Conservation (phyloP, 2,113 vertebrate species). For the Cheirogaleus medius region DNA sequence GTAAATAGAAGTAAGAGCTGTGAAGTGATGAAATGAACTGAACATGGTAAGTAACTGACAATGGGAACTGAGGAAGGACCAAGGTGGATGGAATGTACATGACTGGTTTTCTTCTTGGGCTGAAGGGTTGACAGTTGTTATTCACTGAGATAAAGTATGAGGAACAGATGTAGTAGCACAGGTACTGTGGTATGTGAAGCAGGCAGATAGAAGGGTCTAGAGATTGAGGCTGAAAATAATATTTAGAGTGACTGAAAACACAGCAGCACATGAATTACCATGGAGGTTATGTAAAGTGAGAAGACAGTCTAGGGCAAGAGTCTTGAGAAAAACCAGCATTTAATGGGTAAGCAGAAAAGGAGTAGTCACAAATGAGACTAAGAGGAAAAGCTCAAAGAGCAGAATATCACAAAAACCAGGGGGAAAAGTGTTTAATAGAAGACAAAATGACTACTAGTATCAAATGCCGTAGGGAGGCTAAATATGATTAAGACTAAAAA, state of each 20-base stretch:
- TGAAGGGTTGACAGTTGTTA: neutral
- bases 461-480: neutral
- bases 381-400: neutral
- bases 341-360: neutral
- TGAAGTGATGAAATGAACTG: neutral
- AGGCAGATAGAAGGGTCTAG: neutral
- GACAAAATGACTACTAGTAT: neutral
- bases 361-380: neutral
- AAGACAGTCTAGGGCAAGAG: neutral
- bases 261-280: neutral
- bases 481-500: neutral
- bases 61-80: neutral
- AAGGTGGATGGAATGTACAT: neutral
- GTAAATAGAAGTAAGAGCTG: neutral
- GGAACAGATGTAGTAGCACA: neutral
- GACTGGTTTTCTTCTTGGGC: neutral
- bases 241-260: neutral
- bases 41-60: neutral
- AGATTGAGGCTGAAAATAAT: neutral
- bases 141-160: neutral
- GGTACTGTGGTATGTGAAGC: neutral
- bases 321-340: neutral
- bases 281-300: neutral
- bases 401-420: neutral
- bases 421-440: neutral